Conservation (phyloP, 2,113 vertebrate species). For the Maccullochella peelii region DNA sequence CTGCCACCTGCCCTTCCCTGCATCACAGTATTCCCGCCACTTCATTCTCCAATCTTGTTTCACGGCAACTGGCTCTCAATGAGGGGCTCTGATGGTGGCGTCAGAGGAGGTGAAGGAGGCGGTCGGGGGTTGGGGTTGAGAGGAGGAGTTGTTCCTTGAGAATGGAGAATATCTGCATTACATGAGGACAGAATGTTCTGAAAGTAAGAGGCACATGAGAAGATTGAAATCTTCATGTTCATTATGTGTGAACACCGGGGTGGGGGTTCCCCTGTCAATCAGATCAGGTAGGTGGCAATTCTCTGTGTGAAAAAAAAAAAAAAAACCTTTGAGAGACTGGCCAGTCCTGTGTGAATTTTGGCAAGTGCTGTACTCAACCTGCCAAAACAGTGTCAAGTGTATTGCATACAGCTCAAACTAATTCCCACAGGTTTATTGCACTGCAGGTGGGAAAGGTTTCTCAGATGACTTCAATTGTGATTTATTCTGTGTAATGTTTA, state of each 20-base stretch:
- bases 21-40: constrained; percentile 73
- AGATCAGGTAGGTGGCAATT: not conserved
- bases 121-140: constrained; percentile 2
- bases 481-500: constrained; percentile 22
- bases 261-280: not conserved
- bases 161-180: constrained; percentile 17
- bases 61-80: constrained; percentile 71
- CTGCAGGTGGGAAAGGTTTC: constrained; percentile 23
- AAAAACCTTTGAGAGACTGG: not conserved
- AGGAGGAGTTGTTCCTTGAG: constrained; percentile 19
- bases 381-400: not conserved
- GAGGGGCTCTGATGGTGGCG: constrained; percentile 33
- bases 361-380: not conserved
- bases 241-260: not conserved
- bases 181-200: constrained; percentile 25
- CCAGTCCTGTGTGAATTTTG: not conserved
- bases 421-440: constrained; percentile 15
- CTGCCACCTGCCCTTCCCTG: not conserved
- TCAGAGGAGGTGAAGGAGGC: not conserved
- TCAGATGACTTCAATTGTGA: not conserved
- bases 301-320: not conserved
- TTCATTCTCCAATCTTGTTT: constrained; percentile 72
- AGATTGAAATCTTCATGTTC: constrained; percentile 1
- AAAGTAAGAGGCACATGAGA: not conserved
- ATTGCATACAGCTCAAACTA: not conserved